Evolutionary conservation across 2,113 vertebrate species (phyloP).

Genomic region (Apodemus sylvaticus): DNA sequence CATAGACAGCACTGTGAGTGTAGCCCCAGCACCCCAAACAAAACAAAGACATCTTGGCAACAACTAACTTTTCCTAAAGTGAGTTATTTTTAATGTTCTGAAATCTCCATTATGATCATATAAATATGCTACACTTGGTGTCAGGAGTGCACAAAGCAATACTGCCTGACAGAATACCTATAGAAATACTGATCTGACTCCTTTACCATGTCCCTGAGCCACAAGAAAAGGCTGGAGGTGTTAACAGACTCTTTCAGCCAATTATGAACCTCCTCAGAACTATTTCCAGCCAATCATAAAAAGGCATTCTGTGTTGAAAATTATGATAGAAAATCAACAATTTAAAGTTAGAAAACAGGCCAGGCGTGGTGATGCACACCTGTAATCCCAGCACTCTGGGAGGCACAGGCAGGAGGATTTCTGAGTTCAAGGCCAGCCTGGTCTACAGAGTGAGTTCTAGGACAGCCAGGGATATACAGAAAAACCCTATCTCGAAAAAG

Average conservation of each 20-base stretch:
- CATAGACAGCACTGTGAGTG: not conserved
- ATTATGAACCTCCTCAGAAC: not conserved
- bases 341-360: not conserved
- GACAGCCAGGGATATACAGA: too few species aligned
- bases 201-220: not conserved
- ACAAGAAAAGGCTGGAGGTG: not conserved
- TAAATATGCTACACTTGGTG: not conserved
- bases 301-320: conserved; percentile 28
- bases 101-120: not conserved
- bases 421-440: too few species aligned
- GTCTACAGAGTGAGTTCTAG: too few species aligned
- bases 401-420: too few species aligned
- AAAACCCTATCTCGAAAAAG: too few species aligned
- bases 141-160: not conserved
- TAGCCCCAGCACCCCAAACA: not conserved
- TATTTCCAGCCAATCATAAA: not conserved
- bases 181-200: not conserved
- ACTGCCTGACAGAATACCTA: not conserved
- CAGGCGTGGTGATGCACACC: too few species aligned
- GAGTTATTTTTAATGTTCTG: not conserved
- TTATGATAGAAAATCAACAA: conserved; percentile 3
- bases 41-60: not conserved
- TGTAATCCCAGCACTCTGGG: too few species aligned
- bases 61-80: conserved; percentile 23
- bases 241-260: not conserved